phyloP scores from a whole-genome alignment of 1,140 invertebrate species.

The Cardiocondyla obscurior region DNA sequence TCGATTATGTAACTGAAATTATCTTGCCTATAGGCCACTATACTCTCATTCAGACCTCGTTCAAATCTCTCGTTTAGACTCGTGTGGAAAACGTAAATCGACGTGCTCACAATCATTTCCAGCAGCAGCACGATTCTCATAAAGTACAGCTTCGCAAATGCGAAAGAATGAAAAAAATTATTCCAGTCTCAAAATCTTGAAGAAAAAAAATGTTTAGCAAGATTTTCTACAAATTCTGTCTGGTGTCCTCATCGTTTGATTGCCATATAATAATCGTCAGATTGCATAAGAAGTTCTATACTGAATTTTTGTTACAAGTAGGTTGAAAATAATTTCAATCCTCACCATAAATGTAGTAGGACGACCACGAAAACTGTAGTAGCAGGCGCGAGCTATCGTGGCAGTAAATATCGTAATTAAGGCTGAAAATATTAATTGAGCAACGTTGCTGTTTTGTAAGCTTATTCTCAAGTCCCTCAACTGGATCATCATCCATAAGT shows the following conservation, averaged over 20 bases:
- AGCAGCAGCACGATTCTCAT: conserved; percentile 91
- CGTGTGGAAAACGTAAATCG: conserved; percentile 88
- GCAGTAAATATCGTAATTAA: conserved; percentile 90
- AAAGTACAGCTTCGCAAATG: conserved; percentile 89
- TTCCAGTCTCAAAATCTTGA: too few species aligned
- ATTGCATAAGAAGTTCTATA: background rate
- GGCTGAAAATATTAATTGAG: conserved; percentile 89
- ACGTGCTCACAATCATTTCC: conserved; percentile 89
- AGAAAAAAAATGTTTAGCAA: too few species aligned
- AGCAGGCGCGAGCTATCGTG: conserved; percentile 90
- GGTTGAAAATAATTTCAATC: background rate
- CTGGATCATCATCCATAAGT: conserved; percentile 91
- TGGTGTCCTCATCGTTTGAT: too few species aligned
- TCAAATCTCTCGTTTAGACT: conserved; percentile 88
- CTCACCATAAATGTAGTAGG: conserved; percentile 90
- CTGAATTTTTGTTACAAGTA: background rate
- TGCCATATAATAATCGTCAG: too few species aligned
- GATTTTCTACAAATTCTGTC: too few species aligned
- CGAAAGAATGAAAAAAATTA: conserved; percentile 64
- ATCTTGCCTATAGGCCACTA: conserved; percentile 87
- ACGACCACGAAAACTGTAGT: conserved; percentile 92
- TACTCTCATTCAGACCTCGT: conserved; percentile 88
- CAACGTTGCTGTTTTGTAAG: conserved; percentile 88
- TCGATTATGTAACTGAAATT: conserved; percentile 87
- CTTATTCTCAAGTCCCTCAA: conserved; percentile 91